phyloP scores from a whole-genome alignment of 2,113 vertebrate species.

The Megaceryle maxima region DNA sequence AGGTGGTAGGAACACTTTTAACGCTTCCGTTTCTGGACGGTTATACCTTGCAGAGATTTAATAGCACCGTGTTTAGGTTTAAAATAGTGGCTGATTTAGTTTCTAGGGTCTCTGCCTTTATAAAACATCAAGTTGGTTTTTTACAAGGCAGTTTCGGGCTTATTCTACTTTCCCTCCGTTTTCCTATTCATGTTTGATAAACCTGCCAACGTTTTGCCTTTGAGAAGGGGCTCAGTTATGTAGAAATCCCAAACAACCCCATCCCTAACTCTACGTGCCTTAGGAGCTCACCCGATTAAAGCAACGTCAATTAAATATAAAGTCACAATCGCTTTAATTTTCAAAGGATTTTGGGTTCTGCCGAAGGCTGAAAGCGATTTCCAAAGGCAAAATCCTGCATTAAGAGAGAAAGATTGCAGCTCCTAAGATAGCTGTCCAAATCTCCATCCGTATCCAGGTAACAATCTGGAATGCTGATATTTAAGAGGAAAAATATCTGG shows the following conservation, averaged over 20 bases:
- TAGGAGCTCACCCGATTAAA: background rate
- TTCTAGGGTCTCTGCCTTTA: background rate
- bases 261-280: background rate
- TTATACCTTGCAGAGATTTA: background rate
- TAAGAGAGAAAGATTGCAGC: background rate
- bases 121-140: background rate
- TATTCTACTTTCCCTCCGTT: background rate
- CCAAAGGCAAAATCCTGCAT: background rate
- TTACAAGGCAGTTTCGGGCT: background rate
- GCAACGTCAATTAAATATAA: background rate
- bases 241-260: background rate
- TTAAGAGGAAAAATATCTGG: conserved; percentile 55
- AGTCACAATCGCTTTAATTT: background rate
- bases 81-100: background rate
- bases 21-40: background rate
- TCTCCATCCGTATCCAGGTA: conserved; percentile 42
- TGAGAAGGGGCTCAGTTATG: background rate
- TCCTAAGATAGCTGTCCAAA: conserved; percentile 16
- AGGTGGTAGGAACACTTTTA: background rate
- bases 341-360: background rate
- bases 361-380: background rate
- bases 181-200: background rate
- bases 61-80: background rate
- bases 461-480: conserved; percentile 60
- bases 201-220: conserved; percentile 9